These are phyloP conservation scores for Drosophila picticornis DNA, from an alignment of 2,888 invertebrate genomes.

Conservation along the genomic window DNA sequence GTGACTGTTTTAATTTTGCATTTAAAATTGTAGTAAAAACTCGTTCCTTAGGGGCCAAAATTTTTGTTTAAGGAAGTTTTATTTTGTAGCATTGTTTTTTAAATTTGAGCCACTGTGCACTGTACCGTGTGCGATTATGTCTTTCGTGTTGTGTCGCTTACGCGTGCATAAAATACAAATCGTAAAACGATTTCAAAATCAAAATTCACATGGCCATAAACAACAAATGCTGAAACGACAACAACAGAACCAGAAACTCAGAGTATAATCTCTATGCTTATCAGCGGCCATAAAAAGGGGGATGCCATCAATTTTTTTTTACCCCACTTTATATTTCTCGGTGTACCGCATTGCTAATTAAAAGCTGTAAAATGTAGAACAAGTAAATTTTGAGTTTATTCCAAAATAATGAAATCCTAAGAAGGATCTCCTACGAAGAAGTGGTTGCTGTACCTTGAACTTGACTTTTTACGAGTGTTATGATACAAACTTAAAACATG, in stretches of 20 bases:
- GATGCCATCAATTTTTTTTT: slow-evolving; percentile 19
- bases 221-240: slow-evolving; percentile 20
- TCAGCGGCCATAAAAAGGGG: slow-evolving; percentile 56
- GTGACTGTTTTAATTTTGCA: neutral
- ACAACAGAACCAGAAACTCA: slow-evolving; percentile 5
- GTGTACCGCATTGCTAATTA: slow-evolving; percentile 23
- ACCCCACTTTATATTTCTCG: slow-evolving; percentile 11
- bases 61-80: neutral
- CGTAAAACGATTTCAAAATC: slow-evolving; percentile 65
- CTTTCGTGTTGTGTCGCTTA: slow-evolving; percentile 48
- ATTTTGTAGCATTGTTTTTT: neutral
- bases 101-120: slow-evolving; percentile 36
- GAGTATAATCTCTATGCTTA: slow-evolving; percentile 51
- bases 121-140: neutral
- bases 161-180: slow-evolving; percentile 55
- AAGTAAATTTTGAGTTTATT: slow-evolving; percentile 9
- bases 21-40: neutral
- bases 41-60: neutral
- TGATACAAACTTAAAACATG: slow-evolving; percentile 11
- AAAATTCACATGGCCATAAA: slow-evolving; percentile 55
- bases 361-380: slow-evolving; percentile 18
- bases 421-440: slow-evolving; percentile 16
- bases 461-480: slow-evolving; percentile 15
- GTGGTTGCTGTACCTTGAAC: slow-evolving; percentile 20
- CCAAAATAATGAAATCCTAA: slow-evolving; percentile 57